Evolutionary conservation across 2,113 vertebrate species (phyloP).

Genomic region (Todiramphus chloris): DNA sequence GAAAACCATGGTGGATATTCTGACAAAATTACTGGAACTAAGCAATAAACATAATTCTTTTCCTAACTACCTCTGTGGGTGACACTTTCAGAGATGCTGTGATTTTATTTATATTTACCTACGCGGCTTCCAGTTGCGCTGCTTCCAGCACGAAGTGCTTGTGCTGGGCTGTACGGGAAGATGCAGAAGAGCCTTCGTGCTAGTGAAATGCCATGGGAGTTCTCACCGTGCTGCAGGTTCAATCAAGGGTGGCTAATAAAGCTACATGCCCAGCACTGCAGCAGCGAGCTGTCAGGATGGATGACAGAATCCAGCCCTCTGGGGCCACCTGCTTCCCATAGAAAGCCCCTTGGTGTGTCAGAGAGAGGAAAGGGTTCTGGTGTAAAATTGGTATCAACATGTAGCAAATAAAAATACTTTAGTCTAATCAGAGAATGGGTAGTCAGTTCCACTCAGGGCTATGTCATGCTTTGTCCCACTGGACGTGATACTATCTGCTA

Average conservation of each 20-base stretch:
- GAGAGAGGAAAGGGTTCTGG: not conserved
- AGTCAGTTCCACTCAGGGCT: not conserved
- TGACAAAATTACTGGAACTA: not conserved
- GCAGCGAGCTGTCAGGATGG: not conserved
- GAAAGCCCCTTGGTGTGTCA: not conserved
- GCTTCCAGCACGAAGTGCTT: not conserved
- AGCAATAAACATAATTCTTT: not conserved
- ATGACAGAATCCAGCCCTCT: not conserved
- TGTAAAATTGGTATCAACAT: not conserved
- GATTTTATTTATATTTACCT: not conserved
- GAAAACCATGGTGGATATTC: not conserved
- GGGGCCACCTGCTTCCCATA: not conserved
- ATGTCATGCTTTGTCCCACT: not conserved
- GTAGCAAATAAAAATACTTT: not conserved
- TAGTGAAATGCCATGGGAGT: not conserved
- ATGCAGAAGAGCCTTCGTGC: not conserved
- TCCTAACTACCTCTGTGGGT: not conserved
- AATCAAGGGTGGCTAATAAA: not conserved
- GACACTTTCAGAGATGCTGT: not conserved
- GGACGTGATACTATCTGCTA: not conserved
- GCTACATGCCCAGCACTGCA: not conserved
- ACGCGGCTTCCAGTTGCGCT: not conserved
- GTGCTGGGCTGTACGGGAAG: not conserved
- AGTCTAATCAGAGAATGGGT: not conserved
- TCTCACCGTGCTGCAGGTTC: not conserved